Evolutionary conservation across 2,888 invertebrate species (phyloP).

Genomic region (Himalopsyche tibetana): DNA sequence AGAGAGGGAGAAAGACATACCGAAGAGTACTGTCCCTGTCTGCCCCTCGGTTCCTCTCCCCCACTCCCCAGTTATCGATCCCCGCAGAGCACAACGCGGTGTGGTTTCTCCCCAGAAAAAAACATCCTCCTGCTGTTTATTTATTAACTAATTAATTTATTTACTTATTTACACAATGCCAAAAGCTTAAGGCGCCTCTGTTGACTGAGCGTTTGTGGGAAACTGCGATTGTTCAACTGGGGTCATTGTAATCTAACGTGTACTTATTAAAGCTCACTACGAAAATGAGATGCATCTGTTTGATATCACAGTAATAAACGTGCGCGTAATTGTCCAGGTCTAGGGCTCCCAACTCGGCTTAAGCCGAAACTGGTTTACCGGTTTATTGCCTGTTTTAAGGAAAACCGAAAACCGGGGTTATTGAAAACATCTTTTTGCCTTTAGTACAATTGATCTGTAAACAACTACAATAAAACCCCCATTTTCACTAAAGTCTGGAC

Average conservation of each 20-base stretch:
- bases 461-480: too few species aligned
- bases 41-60: constrained; percentile 9
- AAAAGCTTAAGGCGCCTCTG: not conserved
- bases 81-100: constrained; percentile 14
- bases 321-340: too few species aligned
- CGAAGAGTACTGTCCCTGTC: constrained; percentile 10
- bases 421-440: too few species aligned
- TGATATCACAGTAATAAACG: too few species aligned
- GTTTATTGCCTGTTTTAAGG: too few species aligned
- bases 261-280: not conserved
- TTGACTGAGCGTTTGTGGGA: not conserved
- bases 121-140: not conserved
- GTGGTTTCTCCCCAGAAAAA: not conserved
- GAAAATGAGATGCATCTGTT: not conserved
- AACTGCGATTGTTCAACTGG: not conserved
- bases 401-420: too few species aligned
- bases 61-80: constrained; percentile 24
- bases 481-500: too few species aligned
- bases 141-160: constrained; percentile 17
- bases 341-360: too few species aligned
- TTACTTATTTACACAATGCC: not conserved
- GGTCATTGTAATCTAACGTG: not conserved
- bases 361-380: too few species aligned
- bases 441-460: too few species aligned
- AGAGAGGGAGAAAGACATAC: not conserved